Conservation (phyloP, 2,113 vertebrate genomes). For the Gnathonemus longibarbis region DNA sequence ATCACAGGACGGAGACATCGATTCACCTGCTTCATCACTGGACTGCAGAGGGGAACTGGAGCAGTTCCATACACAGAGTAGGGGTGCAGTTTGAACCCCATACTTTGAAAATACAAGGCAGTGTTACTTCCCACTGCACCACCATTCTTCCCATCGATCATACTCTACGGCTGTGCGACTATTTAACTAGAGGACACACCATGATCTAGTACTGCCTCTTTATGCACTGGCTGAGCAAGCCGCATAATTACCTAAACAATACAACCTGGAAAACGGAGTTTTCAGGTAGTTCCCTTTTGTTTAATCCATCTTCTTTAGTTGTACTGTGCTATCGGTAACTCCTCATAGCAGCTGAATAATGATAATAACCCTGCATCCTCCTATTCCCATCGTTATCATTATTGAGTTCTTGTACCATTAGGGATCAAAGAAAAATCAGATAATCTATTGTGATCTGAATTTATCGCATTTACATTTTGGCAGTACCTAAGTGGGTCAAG, state of each 20-base stretch:
- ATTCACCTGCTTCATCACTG: not conserved
- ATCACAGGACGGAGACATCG: not conserved
- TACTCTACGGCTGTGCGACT: not conserved
- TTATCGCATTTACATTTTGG: not conserved
- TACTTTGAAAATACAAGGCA: not conserved
- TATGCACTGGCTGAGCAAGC: not conserved
- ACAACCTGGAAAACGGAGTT: not conserved
- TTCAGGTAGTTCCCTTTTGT: not conserved
- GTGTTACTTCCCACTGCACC: not conserved
- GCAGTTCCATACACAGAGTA: not conserved
- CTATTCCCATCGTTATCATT: not conserved
- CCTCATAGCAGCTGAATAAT: not conserved
- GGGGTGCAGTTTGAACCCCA: not conserved
- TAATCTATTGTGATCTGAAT: not conserved
- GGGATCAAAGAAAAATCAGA: not conserved
- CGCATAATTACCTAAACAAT: not conserved
- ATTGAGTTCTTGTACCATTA: not conserved
- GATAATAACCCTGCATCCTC: not conserved
- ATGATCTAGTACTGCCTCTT: not conserved
- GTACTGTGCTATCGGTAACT: not conserved
- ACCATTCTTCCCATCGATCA: not conserved
- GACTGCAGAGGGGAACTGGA: not conserved
- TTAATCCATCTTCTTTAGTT: not conserved
- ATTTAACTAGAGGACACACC: not conserved
- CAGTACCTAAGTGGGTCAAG: not conserved